phyloP scores from a whole-genome alignment of 2,797 vertebrate species.

The Acomys russatus region DNA sequence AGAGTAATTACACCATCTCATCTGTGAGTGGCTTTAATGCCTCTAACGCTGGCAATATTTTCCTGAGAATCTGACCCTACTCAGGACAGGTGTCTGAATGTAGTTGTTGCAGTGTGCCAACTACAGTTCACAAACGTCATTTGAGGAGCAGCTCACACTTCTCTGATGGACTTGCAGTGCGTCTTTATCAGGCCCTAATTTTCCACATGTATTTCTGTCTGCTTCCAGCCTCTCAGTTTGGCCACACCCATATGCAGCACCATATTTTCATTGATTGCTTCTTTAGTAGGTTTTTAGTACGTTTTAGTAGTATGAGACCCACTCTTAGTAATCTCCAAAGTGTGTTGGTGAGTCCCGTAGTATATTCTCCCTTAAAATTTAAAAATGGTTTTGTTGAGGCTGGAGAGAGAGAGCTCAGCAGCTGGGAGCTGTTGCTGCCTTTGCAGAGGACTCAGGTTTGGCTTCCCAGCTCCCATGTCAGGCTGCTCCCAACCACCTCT shows the following conservation, averaged over 20 bases:
- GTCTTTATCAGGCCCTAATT: neutral
- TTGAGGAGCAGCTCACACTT: fast-evolving
- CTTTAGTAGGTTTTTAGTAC: neutral
- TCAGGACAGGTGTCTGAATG: too few species aligned
- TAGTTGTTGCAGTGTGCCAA: neutral
- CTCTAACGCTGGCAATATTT: neutral
- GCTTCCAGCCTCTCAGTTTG: neutral
- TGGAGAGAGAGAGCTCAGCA: neutral
- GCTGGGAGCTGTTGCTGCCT: neutral
- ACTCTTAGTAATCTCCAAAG: neutral
- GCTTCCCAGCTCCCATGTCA: neutral
- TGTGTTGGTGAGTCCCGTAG: neutral
- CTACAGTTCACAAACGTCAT: fast-evolving
- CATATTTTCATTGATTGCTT: too few species aligned
- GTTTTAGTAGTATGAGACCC: neutral
- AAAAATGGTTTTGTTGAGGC: neutral
- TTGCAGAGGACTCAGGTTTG: neutral
- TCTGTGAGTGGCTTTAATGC: neutral
- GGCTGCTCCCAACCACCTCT: neutral
- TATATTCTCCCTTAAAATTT: neutral
- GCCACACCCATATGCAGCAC: neutral
- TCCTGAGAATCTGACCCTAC: neutral
- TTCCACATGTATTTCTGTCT: neutral
- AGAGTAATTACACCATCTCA: neutral
- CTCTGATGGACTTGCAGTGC: neutral